Evolutionary conservation across 2,797 vertebrate genomes (phyloP).

Genomic region (Silurus lanzhouensis): DNA sequence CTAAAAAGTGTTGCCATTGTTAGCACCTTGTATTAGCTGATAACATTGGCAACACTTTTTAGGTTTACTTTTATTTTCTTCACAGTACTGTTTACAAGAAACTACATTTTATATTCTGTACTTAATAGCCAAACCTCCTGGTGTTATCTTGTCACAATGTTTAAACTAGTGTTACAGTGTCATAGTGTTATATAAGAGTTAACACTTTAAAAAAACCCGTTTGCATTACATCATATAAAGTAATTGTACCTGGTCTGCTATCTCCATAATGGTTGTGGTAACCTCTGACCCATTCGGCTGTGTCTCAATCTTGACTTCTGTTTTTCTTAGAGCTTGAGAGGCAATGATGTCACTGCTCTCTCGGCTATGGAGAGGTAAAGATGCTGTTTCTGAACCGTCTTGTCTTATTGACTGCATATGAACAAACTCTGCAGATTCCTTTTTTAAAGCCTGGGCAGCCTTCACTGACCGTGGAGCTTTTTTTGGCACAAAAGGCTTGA

Average conservation of each 20-base stretch:
- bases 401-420: constrained; percentile 63
- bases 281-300: constrained; percentile 81
- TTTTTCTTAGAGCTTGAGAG: constrained; percentile 75
- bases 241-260: constrained; percentile 79
- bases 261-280: constrained; percentile 76
- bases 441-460: constrained; percentile 70
- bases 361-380: constrained; percentile 49
- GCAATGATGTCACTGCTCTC: constrained; percentile 63
- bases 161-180: background rate
- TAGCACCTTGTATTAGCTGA: too few relatives aligned
- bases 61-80: background rate
- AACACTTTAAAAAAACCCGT: background rate
- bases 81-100: background rate
- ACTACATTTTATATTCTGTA: background rate
- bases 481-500: constrained; percentile 77
- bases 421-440: constrained; percentile 67
- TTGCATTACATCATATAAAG: background rate
- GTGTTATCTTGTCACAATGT: background rate
- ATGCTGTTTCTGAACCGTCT: constrained; percentile 58
- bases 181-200: background rate
- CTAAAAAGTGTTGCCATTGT: background rate
- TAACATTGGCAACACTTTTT: background rate
- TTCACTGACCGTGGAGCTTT: constrained; percentile 75
- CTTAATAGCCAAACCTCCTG: background rate
- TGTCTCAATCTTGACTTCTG: constrained; percentile 77